Conservation (phyloP, 2,113 vertebrate species). For the Sterrhoptilus dennistouni region DNA sequence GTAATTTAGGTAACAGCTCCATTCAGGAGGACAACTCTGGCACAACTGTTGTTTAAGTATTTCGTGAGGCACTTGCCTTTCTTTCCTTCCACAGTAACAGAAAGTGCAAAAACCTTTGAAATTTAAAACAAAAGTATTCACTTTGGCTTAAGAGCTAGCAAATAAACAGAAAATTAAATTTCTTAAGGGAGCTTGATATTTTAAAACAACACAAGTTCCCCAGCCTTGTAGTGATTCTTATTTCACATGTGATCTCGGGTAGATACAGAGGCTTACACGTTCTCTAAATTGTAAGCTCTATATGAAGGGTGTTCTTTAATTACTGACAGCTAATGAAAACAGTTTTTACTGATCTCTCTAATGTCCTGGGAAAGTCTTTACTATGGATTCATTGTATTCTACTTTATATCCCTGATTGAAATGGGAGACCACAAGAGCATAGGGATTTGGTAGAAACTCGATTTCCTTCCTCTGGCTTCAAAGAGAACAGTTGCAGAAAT, state of each 20-base stretch:
- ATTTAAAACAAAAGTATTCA: slow-evolving; percentile 25
- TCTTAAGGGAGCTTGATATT: background rate
- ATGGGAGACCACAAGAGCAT: slow-evolving; percentile 46
- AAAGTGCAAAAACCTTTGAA: slow-evolving; percentile 42
- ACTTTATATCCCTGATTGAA: slow-evolving; percentile 61
- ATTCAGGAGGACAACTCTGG: background rate
- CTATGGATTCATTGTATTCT: slow-evolving; percentile 54
- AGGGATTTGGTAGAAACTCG: slow-evolving; percentile 53
- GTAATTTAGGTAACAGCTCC: background rate
- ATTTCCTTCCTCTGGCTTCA: slow-evolving; percentile 46
- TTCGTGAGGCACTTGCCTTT: background rate
- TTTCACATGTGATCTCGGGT: slow-evolving; percentile 38
- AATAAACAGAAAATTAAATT: background rate
- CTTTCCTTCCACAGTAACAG: slow-evolving; percentile 6
- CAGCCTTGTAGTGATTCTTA: slow-evolving; percentile 47
- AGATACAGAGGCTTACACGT: slow-evolving; percentile 47
- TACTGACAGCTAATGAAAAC: slow-evolving; percentile 70
- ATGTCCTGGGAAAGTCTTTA: slow-evolving; percentile 58
- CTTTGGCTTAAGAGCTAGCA: background rate
- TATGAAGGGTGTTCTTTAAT: slow-evolving; percentile 72
- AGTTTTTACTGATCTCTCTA: slow-evolving; percentile 60
- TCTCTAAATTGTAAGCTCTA: slow-evolving; percentile 68
- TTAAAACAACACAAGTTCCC: slow-evolving; percentile 14
- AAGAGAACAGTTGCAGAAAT: slow-evolving; percentile 48
- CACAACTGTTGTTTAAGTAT: background rate